Conservation (phyloP, 1,140 invertebrate genomes). For the Heliconius himera region DNA sequence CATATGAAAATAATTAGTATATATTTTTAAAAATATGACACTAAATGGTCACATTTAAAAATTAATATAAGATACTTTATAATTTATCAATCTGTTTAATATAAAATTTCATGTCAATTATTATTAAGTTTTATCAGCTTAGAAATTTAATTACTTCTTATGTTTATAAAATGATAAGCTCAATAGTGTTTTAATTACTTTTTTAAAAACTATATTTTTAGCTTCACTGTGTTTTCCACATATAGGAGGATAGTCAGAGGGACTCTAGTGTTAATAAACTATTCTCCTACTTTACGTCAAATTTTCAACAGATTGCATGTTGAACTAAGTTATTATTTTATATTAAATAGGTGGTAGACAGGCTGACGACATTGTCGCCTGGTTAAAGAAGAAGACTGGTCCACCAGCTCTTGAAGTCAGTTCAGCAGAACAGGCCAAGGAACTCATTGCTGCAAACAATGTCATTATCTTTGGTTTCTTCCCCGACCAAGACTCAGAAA, state of each 20-base stretch:
- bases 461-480: conserved; percentile 97
- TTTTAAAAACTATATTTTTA: too few species aligned
- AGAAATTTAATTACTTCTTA: conserved; percentile 1
- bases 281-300: too few species aligned
- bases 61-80: too few species aligned
- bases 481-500: conserved; percentile 89
- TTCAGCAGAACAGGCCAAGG: conserved; percentile 91
- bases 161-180: neutral
- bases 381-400: conserved; percentile 98
- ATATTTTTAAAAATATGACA: too few species aligned
- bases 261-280: too few species aligned
- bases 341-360: conserved; percentile 89
- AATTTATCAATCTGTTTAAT: neutral
- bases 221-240: too few species aligned
- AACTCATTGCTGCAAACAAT: conserved; percentile 90
- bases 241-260: too few species aligned
- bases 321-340: neutral
- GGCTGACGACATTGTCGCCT: conserved; percentile 95
- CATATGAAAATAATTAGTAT: too few species aligned
- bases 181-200: neutral
- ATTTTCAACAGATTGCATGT: too few species aligned
- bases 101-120: conserved; percentile 6
- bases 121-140: neutral
- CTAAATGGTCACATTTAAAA: too few species aligned
- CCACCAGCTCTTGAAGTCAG: conserved; percentile 91